Evolutionary conservation across 1,140 invertebrate genomes (phyloP), one percentile per base, ranked within the genome.

Genomic region (Bilobella aurantiaca): DNA sequence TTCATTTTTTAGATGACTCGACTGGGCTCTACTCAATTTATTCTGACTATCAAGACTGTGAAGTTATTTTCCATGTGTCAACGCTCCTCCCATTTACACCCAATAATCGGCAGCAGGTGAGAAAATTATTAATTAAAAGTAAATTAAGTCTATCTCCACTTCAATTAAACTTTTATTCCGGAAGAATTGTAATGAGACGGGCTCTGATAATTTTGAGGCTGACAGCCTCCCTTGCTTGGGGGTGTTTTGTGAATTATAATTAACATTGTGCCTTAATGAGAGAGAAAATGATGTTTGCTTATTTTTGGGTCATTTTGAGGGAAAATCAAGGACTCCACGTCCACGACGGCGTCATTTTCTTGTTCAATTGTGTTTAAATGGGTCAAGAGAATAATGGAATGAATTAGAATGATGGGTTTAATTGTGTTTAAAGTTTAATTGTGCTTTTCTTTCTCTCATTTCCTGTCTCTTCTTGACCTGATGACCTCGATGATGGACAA

Each of bases 51-150:
- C 85, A 91, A 73, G 87, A 87, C 68, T 87, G 87, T 77, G 90
- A 95, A 79, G 85, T 96, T 29, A 95, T 95, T 86, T 95, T 95
- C 77, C 93, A 96, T 76, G 91, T 96, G 5, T 94, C 90, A 3
- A 94, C 92, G 8, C 86, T 95, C 83, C 81, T 96, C 66, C 93
- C 92, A 31, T 95, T 93, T 75, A 93, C 91, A 21, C 86, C 90
- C 49, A 94, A 91, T 75, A 95, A 96, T 79, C 81, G 88, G 69
- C 91, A 95, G 77, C 91, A 94, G 78, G 81, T 83, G 73, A 66
- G 66, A 46, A 59, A 12, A 12, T 42, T 42, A 12, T 12, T 42
- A n/a, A 42, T 42, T n/a, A 42, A 8, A n/a, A 12, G n/a, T 12
- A 42, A 42, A 42, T 42, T 12, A 42, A 42, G n/a, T 42, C 37